A percentile compares a stretch with the other conserved stretches of the same genome.
Evolutionary conservation across 2,797 vertebrate species (phyloP).

Genomic region (Varecia variegata): DNA sequence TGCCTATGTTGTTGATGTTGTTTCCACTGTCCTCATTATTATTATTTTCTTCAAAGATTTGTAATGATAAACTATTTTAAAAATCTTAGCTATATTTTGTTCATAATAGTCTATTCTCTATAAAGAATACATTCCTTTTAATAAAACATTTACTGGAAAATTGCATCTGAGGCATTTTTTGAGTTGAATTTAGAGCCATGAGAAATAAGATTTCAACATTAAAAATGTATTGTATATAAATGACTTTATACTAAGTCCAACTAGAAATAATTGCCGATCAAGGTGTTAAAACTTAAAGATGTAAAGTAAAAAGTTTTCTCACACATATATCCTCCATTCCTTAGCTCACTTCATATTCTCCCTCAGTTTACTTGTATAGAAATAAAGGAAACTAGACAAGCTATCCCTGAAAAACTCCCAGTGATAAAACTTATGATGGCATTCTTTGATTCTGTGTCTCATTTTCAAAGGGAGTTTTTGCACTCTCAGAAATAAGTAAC

Average conservation of each 20-base stretch:
- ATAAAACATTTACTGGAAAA: slow-evolving; percentile 70
- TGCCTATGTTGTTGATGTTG: neutral
- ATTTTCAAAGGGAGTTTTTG: neutral
- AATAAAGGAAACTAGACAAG: neutral
- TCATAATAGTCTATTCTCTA: neutral
- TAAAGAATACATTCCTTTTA: slow-evolving; percentile 55
- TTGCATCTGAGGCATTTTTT: slow-evolving; percentile 59
- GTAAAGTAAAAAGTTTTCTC: neutral
- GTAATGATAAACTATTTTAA: neutral
- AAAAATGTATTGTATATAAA: slow-evolving; percentile 76
- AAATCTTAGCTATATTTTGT: slow-evolving; percentile 14
- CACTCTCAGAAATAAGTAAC: neutral
- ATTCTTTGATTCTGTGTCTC: neutral
- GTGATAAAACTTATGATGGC: neutral
- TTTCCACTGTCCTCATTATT: neutral
- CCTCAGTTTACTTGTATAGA: neutral
- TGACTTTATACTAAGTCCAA: slow-evolving; percentile 58
- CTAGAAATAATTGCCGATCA: slow-evolving; percentile 68
- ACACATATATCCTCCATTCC: neutral
- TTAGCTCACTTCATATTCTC: neutral
- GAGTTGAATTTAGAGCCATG: slow-evolving; percentile 50
- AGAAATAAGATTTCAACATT: slow-evolving; percentile 66
- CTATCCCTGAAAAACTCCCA: neutral
- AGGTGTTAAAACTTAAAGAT: slow-evolving; percentile 54
- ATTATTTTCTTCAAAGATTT: slow-evolving; percentile 33